A percentile compares a stretch with the other conserved stretches of the same genome.
These are phyloP conservation scores for Cepaea nemoralis DNA, from an alignment of 1,140 invertebrate species.

Conservation along the genomic window DNA sequence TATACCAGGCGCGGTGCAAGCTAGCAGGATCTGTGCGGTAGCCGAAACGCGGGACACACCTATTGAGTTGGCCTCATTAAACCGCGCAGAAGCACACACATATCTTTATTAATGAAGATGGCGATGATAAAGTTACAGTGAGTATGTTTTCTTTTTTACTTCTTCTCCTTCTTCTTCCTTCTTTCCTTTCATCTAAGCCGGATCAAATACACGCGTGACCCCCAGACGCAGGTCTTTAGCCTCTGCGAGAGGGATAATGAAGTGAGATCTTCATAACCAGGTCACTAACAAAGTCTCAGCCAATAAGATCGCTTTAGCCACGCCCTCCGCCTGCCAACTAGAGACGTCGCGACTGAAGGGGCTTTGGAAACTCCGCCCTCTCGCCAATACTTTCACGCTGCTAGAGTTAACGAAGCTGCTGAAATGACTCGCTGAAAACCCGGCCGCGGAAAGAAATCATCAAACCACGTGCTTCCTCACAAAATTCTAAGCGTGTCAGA, in stretches of 20 bases:
- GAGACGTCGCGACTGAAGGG: background rate
- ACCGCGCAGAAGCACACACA: too few species aligned
- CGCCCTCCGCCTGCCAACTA: background rate
- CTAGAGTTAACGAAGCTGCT: too few species aligned
- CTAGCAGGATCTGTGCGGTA: background rate
- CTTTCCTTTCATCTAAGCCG: background rate
- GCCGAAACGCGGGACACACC: background rate
- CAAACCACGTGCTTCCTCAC: background rate
- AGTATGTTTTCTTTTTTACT: background rate
- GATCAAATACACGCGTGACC: background rate
- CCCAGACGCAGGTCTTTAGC: background rate
- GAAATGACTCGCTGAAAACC: background rate
- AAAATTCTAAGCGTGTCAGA: background rate
- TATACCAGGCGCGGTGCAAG: background rate
- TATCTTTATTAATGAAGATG: background rate
- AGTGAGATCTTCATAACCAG: slow-evolving; percentile 1
- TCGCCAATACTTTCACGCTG: too few species aligned
- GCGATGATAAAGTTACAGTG: background rate
- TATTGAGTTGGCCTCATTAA: background rate
- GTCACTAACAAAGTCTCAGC: background rate
- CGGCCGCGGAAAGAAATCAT: background rate
- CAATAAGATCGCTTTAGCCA: background rate
- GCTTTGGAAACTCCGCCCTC: too few species aligned
- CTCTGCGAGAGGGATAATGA: background rate
- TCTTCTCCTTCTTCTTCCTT: too few species aligned